A percentile compares a stretch with the other conserved stretches of the same genome.
phyloP scores from a whole-genome alignment of 2,888 invertebrate genomes.

The Parnassius glacialis region DNA sequence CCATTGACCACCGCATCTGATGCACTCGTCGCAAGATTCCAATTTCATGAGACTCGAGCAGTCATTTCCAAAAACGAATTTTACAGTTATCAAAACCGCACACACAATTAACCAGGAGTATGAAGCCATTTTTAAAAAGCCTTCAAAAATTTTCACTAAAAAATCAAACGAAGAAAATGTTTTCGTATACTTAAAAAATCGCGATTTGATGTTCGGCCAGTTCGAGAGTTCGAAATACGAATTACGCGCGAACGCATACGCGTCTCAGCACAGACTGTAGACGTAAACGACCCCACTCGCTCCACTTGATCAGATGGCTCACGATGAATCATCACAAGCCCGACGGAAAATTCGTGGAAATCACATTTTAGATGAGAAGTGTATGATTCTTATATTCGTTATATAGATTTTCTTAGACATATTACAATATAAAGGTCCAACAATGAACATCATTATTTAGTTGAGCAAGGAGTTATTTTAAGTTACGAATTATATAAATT shows the following conservation, averaged over 20 bases:
- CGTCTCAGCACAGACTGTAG: conserved; percentile 48
- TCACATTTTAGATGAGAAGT: conserved; percentile 31
- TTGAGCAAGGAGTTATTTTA: no score
- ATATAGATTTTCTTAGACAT: no score
- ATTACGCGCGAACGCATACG: conserved; percentile 46
- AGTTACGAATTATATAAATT: no score
- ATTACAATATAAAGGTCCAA: no score
- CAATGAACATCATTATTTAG: no score
- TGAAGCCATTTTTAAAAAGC: conserved; percentile 47
- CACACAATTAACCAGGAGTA: conserved; percentile 52
- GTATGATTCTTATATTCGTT: conserved; percentile 2
- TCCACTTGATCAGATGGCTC: conserved; percentile 42
- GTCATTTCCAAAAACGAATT: conserved; percentile 51
- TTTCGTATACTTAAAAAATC: conserved; percentile 1
- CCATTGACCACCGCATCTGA: conserved; percentile 60
- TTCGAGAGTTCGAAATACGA: conserved; percentile 45
- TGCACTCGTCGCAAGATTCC: conserved; percentile 60
- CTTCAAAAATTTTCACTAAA: background rate
- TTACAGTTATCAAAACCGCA: conserved; percentile 48
- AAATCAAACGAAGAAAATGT: background rate
- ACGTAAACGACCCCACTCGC: conserved; percentile 32
- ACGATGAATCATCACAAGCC: conserved; percentile 55
- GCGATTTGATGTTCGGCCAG: conserved; percentile 15
- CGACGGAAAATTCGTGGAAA: conserved; percentile 62
- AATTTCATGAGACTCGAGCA: conserved; percentile 37